Percentiles rank a stretch among this genome's conserved stretches.
Evolutionary conservation across 2,888 invertebrate genomes (phyloP).

Genomic region (Nasonia oneida): DNA sequence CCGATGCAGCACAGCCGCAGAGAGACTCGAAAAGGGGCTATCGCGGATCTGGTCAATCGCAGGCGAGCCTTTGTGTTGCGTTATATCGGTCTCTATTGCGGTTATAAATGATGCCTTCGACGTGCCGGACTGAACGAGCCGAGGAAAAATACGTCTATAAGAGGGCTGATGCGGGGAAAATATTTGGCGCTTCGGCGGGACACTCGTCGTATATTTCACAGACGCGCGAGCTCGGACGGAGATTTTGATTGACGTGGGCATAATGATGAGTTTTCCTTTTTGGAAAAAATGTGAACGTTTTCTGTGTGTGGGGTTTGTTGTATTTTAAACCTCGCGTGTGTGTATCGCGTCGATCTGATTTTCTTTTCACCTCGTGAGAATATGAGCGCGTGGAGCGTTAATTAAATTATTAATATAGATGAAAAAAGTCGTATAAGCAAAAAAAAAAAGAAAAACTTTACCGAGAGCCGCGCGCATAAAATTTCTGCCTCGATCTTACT

Average conservation of each 20-base stretch:
- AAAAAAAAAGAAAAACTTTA: neutral
- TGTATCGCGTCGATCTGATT: neutral
- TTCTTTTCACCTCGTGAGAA: neutral
- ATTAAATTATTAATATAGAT: neutral
- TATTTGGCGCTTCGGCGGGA: constrained; percentile 65
- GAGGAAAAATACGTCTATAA: neutral
- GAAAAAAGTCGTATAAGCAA: neutral
- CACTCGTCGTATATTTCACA: constrained; percentile 66
- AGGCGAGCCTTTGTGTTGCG: constrained; percentile 38
- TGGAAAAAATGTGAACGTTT: neutral
- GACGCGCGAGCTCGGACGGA: constrained; percentile 59
- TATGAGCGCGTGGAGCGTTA: neutral
- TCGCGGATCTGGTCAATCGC: constrained; percentile 49
- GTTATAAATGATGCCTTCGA: constrained; percentile 72
- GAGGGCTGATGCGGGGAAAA: constrained; percentile 3
- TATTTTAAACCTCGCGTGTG: neutral
- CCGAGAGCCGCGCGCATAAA: neutral
- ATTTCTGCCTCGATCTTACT: neutral
- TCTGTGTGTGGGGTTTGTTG: neutral
- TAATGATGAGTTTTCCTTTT: constrained; percentile 71
- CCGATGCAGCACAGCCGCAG: neutral
- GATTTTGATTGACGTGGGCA: constrained; percentile 75
- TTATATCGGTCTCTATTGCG: constrained; percentile 40
- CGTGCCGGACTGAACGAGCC: constrained; percentile 21
- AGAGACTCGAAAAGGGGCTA: constrained; percentile 18